Conservation (phyloP, 64 coral and sea anemone genomes). For the Anthopleura sola region DNA sequence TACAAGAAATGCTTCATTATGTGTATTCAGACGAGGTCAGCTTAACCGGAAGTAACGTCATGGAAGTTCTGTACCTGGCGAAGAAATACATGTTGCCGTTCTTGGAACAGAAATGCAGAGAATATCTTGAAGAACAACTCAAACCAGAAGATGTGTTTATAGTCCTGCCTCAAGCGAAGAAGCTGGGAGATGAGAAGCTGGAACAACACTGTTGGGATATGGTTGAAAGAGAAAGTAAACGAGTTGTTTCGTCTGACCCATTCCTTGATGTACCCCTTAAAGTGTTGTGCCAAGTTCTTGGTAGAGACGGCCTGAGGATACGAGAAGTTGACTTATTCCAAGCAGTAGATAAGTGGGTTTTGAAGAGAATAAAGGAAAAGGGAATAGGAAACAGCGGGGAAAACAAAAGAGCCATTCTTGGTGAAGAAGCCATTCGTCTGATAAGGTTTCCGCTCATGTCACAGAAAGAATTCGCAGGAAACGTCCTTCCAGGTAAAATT, state of each 20-base stretch:
- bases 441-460: constrained; percentile 30
- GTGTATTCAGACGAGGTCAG: constrained; percentile 31
- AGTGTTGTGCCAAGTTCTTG: constrained; percentile 22
- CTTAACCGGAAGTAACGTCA: constrained; percentile 23
- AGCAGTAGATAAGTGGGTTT: constrained; percentile 12
- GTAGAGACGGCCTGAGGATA: constrained; percentile 15
- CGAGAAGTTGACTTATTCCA: constrained; percentile 1
- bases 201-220: constrained; percentile 35
- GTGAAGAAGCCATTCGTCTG: not conserved
- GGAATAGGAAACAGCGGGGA: not conserved
- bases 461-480: constrained; percentile 22
- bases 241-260: not conserved
- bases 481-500: constrained; percentile 6
- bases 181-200: constrained; percentile 18
- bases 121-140: constrained; percentile 24
- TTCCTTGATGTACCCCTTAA: not conserved
- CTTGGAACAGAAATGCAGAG: constrained; percentile 29
- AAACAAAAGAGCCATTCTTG: constrained; percentile 21
- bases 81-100: constrained; percentile 46
- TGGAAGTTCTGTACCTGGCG: constrained; percentile 34
- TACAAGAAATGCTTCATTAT: constrained; percentile 35
- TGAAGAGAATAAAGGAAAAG: constrained; percentile 3
- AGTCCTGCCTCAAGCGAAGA: constrained; percentile 6
- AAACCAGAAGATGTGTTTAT: constrained; percentile 31
- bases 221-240: constrained; percentile 18